Evolutionary conservation across 64 coral and sea anemone genomes (phyloP), one percentile per base, ranked within the genome.

Genomic region (Porites australiensis): DNA sequence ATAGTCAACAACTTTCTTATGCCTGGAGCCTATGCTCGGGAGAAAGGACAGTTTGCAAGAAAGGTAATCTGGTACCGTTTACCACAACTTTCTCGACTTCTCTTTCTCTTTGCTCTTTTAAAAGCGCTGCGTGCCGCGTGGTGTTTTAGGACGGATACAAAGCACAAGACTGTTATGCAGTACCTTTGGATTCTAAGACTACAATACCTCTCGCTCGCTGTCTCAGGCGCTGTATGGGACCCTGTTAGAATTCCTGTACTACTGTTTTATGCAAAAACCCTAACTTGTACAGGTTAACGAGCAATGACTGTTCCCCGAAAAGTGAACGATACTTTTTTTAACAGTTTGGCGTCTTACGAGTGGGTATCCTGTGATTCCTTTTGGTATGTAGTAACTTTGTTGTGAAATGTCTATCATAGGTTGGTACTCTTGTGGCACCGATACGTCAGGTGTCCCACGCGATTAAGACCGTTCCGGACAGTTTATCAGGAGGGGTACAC

Each of bases 41-140:
- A 99, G 80, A 99, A 99, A 64, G 98, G 98, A 81, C 98, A 99
- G 44, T 99, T 99, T 48, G 94, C 98, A 22, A 86, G 96, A 91
- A 98, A 98, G 94, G 96, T 98, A 64, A 62, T 89, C 60, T 60
- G 4, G 16, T 57, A 62, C 75, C 80, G 4, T 84, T 13, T 4
- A 43, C 46, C 44, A 2, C 14, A 70, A 18, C 73, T 76, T 76
- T 19, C 0, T 46, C 19, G 7, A 57, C 54, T 57, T 57, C 54
- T 57, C 7, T 9, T 57, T 73, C 20, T 16, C 70, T 13, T 37
- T 37, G 27, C 27, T 37, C 27, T 37, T 37, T n/a, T n/a, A n/a
- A n/a, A 37, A 37, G 27, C 27, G 27, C 27, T 37, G 27, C 27
- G 27, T 37, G 27, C 27, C 27, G 27, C 27, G 27, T 37, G 27